Evolutionary conservation across 2,888 invertebrate species (phyloP).

Genomic region (Vandiemenella viatica): DNA sequence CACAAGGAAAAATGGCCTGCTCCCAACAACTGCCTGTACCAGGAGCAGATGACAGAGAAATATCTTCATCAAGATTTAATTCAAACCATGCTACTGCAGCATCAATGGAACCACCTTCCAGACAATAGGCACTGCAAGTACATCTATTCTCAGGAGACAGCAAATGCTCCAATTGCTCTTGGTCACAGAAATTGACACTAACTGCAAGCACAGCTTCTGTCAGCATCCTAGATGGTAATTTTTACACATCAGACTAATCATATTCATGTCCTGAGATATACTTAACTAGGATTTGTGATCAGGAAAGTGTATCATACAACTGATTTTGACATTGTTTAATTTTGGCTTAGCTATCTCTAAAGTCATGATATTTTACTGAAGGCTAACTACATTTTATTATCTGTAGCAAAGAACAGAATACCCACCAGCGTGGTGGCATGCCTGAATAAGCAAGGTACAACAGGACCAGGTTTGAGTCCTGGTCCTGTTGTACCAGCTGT

Average conservation of each 20-base stretch:
- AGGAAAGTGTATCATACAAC: too few relatives aligned
- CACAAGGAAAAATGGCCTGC: constrained; percentile 53
- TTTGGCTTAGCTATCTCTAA: too few relatives aligned
- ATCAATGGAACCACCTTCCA: constrained; percentile 40
- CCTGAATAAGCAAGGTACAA: too few relatives aligned
- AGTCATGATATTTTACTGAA: too few relatives aligned
- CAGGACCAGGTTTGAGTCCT: too few relatives aligned
- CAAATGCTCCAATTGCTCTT: constrained; percentile 31
- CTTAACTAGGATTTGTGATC: too few relatives aligned
- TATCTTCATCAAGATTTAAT: constrained; percentile 46
- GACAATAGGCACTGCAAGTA: constrained; percentile 29
- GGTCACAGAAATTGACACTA: constrained; percentile 43
- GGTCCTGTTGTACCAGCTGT: too few relatives aligned
- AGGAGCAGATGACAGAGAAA: constrained; percentile 46
- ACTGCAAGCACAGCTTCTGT: constrained; percentile 40
- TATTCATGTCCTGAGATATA: neutral
- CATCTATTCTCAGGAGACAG: too few relatives aligned
- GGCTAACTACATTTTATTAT: too few relatives aligned
- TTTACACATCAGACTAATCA: neutral
- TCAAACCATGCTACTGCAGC: constrained; percentile 59
- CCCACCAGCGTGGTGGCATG: too few relatives aligned
- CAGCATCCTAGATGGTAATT: constrained; percentile 35
- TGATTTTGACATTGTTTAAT: too few relatives aligned
- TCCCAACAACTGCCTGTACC: constrained; percentile 47
- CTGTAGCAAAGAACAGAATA: too few relatives aligned